Evolutionary conservation across 2,113 vertebrate species (phyloP), one percentile per base, ranked within the genome.

Genomic region (Castor canadensis): DNA sequence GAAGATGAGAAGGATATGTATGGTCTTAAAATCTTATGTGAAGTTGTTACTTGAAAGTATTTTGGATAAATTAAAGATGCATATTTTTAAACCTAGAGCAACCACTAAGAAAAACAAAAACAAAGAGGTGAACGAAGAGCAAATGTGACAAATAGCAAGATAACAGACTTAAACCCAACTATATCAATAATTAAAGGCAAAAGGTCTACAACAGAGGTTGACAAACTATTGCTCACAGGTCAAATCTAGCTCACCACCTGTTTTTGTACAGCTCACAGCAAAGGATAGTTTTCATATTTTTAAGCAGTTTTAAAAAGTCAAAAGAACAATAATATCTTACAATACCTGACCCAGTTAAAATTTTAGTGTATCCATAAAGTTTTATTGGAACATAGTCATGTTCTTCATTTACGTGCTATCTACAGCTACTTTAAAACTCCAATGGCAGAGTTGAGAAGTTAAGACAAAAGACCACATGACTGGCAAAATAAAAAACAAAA

Each of bases 281-380:
- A n/a, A n/a, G n/a, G n/a, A n/a, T n/a, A n/a, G n/a, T 60, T 60
- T 91, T 91, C 35, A 72, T 69, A 93, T 73, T 88, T 94, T 72
- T 45, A 88, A 85, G 85, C 20, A 10, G 35, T 52, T 80, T 16
- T 69, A 95, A 79, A 91, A 80, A 72, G 92, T 16, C 43, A 56
- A 67, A 91, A 76, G 40, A 87, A 35, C 20, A 85, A 12, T 19
- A 90, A 73, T 81, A 93, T 64, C 43, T 91, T 52, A 62, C 64
- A 60, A 71, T 47, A 85, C 2, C 0, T 12, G 19, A 85, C 49
- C 58, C 86, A 91, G 66, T 83, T 69, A 60, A 91, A 64, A 87
- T 76, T 83, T 73, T 22, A 72, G 69, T 64, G 28, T 71, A 69
- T 76, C 16, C 24, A 62, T 62, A n/a, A n/a, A n/a, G n/a, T n/a